phyloP scores from a whole-genome alignment of 1,140 invertebrate species.

The Heliconius hermathena region DNA sequence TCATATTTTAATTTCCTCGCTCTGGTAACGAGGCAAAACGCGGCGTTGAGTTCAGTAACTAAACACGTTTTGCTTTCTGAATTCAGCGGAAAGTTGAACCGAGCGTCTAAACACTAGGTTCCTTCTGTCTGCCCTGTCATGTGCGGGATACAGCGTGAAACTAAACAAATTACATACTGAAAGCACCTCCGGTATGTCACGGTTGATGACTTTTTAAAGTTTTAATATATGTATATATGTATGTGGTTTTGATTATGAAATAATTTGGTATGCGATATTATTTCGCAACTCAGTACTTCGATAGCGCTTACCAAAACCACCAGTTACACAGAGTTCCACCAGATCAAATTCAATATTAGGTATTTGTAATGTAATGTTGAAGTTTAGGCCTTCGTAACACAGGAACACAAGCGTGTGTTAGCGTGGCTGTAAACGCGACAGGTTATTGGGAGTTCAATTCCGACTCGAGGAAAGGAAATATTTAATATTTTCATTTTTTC shows the following conservation, averaged over 20 bases:
- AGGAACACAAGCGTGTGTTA: neutral
- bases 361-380: too few relatives aligned
- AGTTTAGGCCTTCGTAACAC: neutral
- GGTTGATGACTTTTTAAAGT: neutral
- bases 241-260: neutral
- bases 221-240: neutral
- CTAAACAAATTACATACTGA: neutral
- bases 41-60: too few relatives aligned
- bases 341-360: neutral
- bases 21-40: too few relatives aligned
- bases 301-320: neutral
- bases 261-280: neutral
- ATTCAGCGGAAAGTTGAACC: too few relatives aligned
- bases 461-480: neutral
- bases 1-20: too few relatives aligned
- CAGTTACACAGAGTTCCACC: neutral
- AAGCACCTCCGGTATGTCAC: neutral
- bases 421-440: neutral
- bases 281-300: neutral
- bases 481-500: neutral
- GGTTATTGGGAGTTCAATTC: neutral
- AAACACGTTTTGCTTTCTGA: too few relatives aligned
- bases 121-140: too few relatives aligned
- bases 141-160: too few relatives aligned
- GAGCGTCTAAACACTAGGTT: too few relatives aligned